Base-by-base conservation (phyloP, 2,797 vertebrate species). In the Danio albolineatus region DNA sequence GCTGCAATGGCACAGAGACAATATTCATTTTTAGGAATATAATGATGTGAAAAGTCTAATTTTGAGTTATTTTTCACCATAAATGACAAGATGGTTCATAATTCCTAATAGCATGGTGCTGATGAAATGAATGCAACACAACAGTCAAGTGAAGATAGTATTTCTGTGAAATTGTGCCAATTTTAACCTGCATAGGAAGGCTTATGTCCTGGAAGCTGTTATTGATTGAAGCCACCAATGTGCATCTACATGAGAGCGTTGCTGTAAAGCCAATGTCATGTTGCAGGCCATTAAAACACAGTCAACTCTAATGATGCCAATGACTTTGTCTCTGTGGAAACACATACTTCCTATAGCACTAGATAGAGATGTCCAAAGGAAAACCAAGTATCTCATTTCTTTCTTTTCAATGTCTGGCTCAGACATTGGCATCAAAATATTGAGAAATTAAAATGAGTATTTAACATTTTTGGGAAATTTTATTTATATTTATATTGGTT, bases 301-400 rank as follows among this genome's bases (percentile, higher is more conserved):
- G n/a, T 16, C 36, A 76, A 62, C 41, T 17, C 39, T 76, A 76
- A 76, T 57, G 17, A 36, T 48, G 62, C 2, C 7, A 56, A 46
- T n/a, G 39, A 38, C 16, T 67, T 67, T 77, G 53, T 57, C 64
- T 57, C 51, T 77, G 19, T 77, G 21, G 51, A 67, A 67, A 77
- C 51, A 66, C 39, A 2, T 13, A 12, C 41, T 10, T 44, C n/a
- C 60, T 75, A 7, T 12, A 14, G 39, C 39, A 54, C 17, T 28
- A 0, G 41, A 14, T 2, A 28, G 1, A n/a, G 1, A n/a, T 43
- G 14, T 6, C 39, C 41, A 21, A 57, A 73, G 8, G 9, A 54
- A 19, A 17, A 41, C 8, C n/a, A 14, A 13, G 6, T 44, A 17
- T 16, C 10, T 0, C 1, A 28, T 49, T 61, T 53, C 4, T 39